A percentile compares a stretch with the other conserved stretches of the same genome.
Evolutionary conservation across 2,797 vertebrate genomes (phyloP).

Genomic region (Sebastes cheni): DNA sequence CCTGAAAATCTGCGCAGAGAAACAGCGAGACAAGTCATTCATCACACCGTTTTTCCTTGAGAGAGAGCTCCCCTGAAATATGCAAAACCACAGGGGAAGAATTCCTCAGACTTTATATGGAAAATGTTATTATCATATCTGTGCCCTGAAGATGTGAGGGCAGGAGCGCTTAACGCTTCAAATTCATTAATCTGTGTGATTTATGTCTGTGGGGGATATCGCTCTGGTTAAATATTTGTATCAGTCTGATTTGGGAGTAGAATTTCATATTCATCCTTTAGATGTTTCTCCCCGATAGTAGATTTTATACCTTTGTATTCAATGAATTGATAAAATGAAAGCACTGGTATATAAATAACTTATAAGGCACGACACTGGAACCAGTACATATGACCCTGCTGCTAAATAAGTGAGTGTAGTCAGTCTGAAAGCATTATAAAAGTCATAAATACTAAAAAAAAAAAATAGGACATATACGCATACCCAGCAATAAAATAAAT

Average conservation of each 20-base stretch:
- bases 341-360: not conserved
- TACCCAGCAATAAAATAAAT: not conserved
- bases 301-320: not conserved
- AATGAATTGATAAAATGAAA: not conserved
- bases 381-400: not conserved
- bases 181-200: slow-evolving; percentile 40
- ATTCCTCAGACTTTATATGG: slow-evolving; percentile 26
- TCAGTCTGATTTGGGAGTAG: slow-evolving; percentile 16
- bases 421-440: not conserved
- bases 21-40: slow-evolving; percentile 18
- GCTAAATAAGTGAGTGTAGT: not conserved
- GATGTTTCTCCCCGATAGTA: not conserved
- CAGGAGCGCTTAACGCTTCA: slow-evolving; percentile 20
- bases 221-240: slow-evolving; percentile 42
- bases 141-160: slow-evolving; percentile 47
- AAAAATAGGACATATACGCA: not conserved
- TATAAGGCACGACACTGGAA: not conserved
- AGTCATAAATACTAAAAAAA: not conserved
- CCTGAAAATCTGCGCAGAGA: slow-evolving; percentile 92
- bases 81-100: slow-evolving; percentile 41
- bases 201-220: slow-evolving; percentile 26
- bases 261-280: slow-evolving; percentile 4
- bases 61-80: slow-evolving; percentile 26
- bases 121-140: slow-evolving; percentile 52
- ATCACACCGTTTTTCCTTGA: slow-evolving; percentile 14